A percentile compares a stretch with the other conserved stretches of the same genome.
Conservation (phyloP, 92 coral and sea anemone species). For the Zoanthus solanderi region DNA sequence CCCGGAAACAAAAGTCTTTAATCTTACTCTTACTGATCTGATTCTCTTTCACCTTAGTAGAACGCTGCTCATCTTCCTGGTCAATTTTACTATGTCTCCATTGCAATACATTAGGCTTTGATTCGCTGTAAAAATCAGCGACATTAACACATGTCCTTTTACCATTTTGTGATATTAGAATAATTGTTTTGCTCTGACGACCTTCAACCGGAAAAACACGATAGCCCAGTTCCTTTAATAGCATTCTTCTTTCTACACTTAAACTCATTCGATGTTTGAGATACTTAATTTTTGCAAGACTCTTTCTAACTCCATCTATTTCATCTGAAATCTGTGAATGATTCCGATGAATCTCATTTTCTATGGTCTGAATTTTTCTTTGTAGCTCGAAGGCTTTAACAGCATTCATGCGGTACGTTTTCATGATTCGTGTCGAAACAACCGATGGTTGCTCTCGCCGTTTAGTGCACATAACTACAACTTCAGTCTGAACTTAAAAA, state of each 20-base stretch:
- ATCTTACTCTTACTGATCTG: background rate
- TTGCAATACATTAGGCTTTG: constrained; percentile 56
- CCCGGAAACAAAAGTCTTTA: constrained; percentile 64
- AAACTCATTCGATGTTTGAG: constrained; percentile 67
- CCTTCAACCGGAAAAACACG: constrained; percentile 69
- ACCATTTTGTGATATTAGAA: constrained; percentile 66
- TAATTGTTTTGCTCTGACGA: constrained; percentile 50
- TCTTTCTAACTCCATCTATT: constrained; percentile 84
- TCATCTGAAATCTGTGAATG: constrained; percentile 85
- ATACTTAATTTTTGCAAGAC: constrained; percentile 23
- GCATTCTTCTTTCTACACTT: constrained; percentile 80
- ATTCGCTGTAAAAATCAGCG: constrained; percentile 75
- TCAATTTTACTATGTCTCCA: constrained; percentile 34
- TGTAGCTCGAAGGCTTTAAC: constrained; percentile 84
- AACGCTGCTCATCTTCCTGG: constrained; percentile 10
- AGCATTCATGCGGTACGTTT: constrained; percentile 80
- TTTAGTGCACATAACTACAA: constrained; percentile 55
- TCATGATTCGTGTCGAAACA: constrained; percentile 75
- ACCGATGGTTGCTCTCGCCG: constrained; percentile 79
- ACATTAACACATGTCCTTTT: constrained; percentile 58
- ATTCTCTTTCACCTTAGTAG: constrained; percentile 1
- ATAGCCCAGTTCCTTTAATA: constrained; percentile 71
- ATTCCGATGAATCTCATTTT: constrained; percentile 72
- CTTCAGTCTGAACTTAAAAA: background rate
- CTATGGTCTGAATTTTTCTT: constrained; percentile 71